Evolutionary conservation across 2,797 vertebrate species (phyloP), one percentile per base, ranked within the genome.

Genomic region (Mastacembelus armatus): DNA sequence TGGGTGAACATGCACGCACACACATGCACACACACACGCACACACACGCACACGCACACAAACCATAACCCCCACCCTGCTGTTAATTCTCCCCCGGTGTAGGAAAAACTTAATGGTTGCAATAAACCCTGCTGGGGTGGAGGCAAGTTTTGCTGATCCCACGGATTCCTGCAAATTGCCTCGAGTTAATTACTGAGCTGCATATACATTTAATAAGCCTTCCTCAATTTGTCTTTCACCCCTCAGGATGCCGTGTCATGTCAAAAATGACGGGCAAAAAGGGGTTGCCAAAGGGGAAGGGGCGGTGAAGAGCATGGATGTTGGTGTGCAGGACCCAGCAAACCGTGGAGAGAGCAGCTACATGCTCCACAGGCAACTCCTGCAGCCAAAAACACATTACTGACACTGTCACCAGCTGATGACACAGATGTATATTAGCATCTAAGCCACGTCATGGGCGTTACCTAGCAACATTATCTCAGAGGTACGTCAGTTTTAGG

Each of bases 141-240:
- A 89, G 84, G 88, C 87, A 89, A 86, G 84, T 93, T 93, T 80
- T 93, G 93, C 93, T 94, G 93, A 94, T 93, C 77, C 67, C 77
- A 74, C 83, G 92, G 88, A 93, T 94, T 93, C 85, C 78, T 63
- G 85, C 66, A 94, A 93, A 94, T 92, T 94, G 91, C 91, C 84
- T 88, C 7, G 22, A 92, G 91, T 93, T 94, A 93, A 94, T 94
- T 93, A 94, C 92, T 94, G 82, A 84, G 88, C 79, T 64, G 83
- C 75, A 88, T 86, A 88, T 89, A 90, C 92, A 78, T 94, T 92
- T 93, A 93, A 92, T 93, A 93, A 92, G 86, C 79, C 58, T 81
- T 50, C 83, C 75, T 80, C 80, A 91, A 91, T 90, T 90, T 87
- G 86, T 87, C 86, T 86, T 84, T 88, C 81, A 83, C 80, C 89